Evolutionary conservation across 2,888 invertebrate genomes (phyloP), one percentile per base, ranked within the genome.

Genomic region (Calameuta idolon): DNA sequence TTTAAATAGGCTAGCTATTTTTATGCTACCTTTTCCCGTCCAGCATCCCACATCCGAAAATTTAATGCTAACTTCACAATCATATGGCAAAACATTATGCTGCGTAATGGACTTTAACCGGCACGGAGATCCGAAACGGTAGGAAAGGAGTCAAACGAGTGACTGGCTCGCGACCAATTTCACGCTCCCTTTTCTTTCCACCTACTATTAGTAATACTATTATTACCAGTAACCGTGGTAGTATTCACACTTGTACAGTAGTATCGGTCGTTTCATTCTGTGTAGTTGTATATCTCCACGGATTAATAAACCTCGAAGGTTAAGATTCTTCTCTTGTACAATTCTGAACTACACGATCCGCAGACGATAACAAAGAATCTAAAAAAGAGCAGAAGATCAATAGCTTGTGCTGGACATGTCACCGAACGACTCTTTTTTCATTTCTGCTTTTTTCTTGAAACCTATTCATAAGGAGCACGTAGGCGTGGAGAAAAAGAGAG

Each of bases 161-260:
- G 83, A 86, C 82, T 81, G 83, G 84, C 81, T 83, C 79, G 82
- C 81, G 84, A 83, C 83, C 80, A 83, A 88, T 87, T 88, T 87
- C 85, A 86, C 86, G 85, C 81, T 77, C 80, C 81, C 81, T 81
- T 82, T 79, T 81, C 81, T 74, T 75, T 37, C 69, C 40, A 4
- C 34, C 23, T 34, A 34, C 15, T 34, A 23, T 74, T 35, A 74
- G 31, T 23, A 30, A 76, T 80, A 75, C 76, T 80, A 55, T 55
- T 55, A 55, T 55, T 55, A 55, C 55, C 23, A 55, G 55, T 55
- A 9, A 55, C 55, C 55, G 23, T 9, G 40, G 40, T 55, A 55
- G 40, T 55, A 23, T 23, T 23, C 55, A 55, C 23, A 23, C 23
- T 55, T 23, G 23, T 9, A 55, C 9, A 23, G 5, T 23, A 23